Base-by-base conservation (phyloP, 2,797 vertebrate genomes). In the Silurus lanzhouensis region DNA sequence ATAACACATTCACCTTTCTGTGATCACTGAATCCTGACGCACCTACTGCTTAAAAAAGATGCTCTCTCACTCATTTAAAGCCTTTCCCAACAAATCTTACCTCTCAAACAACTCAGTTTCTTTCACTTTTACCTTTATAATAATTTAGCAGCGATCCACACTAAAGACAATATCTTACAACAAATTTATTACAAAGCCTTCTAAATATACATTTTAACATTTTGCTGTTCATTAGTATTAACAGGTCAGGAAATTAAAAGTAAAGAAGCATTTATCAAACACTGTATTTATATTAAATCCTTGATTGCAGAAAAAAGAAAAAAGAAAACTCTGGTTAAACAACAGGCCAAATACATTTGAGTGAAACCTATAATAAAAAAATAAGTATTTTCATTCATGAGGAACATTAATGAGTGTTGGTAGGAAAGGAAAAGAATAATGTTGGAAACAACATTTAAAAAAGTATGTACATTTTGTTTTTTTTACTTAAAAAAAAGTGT, bases 291-390 rank as follows among this genome's bases (percentile, higher is more conserved):
- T 38, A 77, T 38, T 27, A 22, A 58, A 76, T 27, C 14, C 8
- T 57, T 58, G 17, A 76, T 57, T 31, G 1, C 6, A 20, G 46
- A 68, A 76, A 68, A 61, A 84, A 38, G 25, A 19, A 84, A 80
- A 38, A 38, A 63, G 60, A 20, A 61, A 48, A n/a, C 67, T 25
- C 67, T 1, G 71, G 19, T 82, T 44, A 60, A 71, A 22, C 2
- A 58, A 70, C 70, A 71, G 46, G 22, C 38, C 79, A 25, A 84
- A 57, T 60, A 22, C 52, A 84, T 77, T 66, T 46, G 64, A 38
- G 57, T 31, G 57, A 80, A 70, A 10, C 48, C 19, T 68, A 27
- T 52, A 52, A 25, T 55, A 55, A 83, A 44, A 68, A 27, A 17
- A 19, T 44, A 57, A 82, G 27, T 58, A 77, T 67, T 58, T 78